Conservation (phyloP, 30 jellyfish, hydroid and myxozoan species). For the Cassiopea xamachana region DNA sequence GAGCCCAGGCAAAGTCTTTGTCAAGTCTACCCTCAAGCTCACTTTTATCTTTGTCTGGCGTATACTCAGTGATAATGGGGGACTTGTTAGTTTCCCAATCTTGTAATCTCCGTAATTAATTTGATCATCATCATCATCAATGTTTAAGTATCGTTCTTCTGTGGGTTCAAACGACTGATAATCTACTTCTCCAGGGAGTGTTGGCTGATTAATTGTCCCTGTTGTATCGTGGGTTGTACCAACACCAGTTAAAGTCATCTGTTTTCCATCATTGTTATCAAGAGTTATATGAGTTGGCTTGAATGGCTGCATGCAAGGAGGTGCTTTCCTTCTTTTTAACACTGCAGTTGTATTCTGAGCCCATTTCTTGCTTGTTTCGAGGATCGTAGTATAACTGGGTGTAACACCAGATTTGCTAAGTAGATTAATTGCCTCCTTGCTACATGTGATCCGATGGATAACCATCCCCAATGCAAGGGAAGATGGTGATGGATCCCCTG, state of each 20-base stretch:
- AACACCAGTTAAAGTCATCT: conserved; percentile 68
- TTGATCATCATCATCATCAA: conserved; percentile 63
- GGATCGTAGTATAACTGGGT: conserved; percentile 54
- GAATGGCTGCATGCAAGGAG: conserved; percentile 68
- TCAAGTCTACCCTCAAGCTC: conserved; percentile 70
- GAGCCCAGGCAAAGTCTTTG: conserved; percentile 71
- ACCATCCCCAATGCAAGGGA: conserved; percentile 61
- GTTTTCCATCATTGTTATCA: conserved; percentile 69
- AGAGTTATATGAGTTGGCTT: conserved; percentile 58
- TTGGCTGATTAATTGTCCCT: conserved; percentile 67
- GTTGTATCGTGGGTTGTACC: conserved; percentile 70
- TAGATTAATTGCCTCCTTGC: conserved; percentile 43
- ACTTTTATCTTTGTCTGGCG: conserved; percentile 59
- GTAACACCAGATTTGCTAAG: conserved; percentile 63
- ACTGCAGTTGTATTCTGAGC: conserved; percentile 56
- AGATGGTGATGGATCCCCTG: conserved; percentile 65
- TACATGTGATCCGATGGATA: conserved; percentile 45
- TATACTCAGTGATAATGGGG: conserved; percentile 37
- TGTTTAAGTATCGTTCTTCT: conserved; percentile 42
- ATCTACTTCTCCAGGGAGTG: conserved; percentile 55
- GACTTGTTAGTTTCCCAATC: conserved; percentile 49
- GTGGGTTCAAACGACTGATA: conserved; percentile 65
- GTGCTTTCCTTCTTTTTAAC: conserved; percentile 53
- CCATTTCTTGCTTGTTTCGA: conserved; percentile 63
- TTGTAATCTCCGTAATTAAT: conserved; percentile 62